Evolutionary conservation across 2,888 invertebrate species (phyloP), one percentile per base, ranked within the genome.

Genomic region (Philereme vetulata): DNA sequence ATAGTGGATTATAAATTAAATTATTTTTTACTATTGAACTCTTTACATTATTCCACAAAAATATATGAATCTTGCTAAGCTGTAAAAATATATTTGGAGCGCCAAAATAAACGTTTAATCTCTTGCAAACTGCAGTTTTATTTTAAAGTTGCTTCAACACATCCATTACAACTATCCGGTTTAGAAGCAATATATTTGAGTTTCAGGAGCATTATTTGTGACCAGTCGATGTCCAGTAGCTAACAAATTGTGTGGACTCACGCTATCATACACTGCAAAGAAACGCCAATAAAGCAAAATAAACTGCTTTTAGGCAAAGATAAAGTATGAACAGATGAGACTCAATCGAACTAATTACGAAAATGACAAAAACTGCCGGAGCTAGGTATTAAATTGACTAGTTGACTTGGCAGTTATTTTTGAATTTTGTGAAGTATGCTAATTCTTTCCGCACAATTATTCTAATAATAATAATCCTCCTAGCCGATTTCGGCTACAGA

Each of bases 191-290:
- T 86, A 76, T 72, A 78, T 87, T 81, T 82, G 75, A 78, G 81
- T 84, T 81, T 75, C 71, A 78, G 75, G 68, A 71, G 63, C 72
- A 70, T 77, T 82, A 81, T 82, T 80, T 81, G 76, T 76, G 70
- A 70, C 67, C 66, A 45, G 52, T 58, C 65, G 59, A 67, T 76
- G 84, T 80, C 81, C 80, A 75, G 76, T 54, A 46, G 40, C 56
- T 86, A 85, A 89, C 86, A 84, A 88, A 90, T 78, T 80, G 86
- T 69, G 65, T 48, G 58, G 53, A 62, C 77, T 80, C 89, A 90
- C 89, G 89, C 87, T 66, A 87, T 76, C 78, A 79, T 82, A 77
- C 75, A 70, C 70, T 65, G 38, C 55, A 57, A 60, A 51, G 77
- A 75, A 72, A 72, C 74, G 71, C 4, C 44, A 75, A 79, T 80